Conservation (phyloP, 2,113 vertebrate species). For the Pangasianodon hypophthalmus region DNA sequence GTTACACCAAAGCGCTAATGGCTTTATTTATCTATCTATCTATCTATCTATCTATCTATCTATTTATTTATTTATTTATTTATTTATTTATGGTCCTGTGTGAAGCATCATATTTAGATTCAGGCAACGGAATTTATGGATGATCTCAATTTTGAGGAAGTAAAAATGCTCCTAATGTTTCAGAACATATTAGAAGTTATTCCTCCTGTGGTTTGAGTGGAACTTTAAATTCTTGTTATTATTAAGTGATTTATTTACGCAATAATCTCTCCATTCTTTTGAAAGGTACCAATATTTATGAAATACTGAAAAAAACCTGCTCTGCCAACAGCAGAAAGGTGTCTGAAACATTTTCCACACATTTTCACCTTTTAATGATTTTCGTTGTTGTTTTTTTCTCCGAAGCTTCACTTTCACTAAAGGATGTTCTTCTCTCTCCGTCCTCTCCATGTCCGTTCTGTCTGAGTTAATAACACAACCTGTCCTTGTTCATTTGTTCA, state of each 20-base stretch:
- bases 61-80: too few species aligned
- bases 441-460: constrained; percentile 39
- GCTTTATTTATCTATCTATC: too few species aligned
- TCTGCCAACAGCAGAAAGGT: background rate
- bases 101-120: too few species aligned
- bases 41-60: too few species aligned
- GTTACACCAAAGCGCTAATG: too few species aligned
- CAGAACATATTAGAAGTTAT: background rate
- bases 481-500: constrained; percentile 43
- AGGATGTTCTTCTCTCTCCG: constrained; percentile 33
- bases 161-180: too few species aligned
- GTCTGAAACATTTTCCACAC: background rate
- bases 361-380: background rate
- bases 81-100: too few species aligned
- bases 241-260: background rate
- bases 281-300: constrained; percentile 14
- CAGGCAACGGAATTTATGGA: too few species aligned
- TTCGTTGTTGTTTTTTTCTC: background rate
- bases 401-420: constrained; percentile 43
- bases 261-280: background rate
- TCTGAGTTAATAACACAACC: constrained; percentile 50
- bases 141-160: too few species aligned
- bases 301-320: background rate
- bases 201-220: background rate
- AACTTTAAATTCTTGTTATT: background rate